Evolutionary conservation across 2,797 vertebrate species (phyloP), one percentile per base, ranked within the genome.

Genomic region (Acropternis orthonyx): DNA sequence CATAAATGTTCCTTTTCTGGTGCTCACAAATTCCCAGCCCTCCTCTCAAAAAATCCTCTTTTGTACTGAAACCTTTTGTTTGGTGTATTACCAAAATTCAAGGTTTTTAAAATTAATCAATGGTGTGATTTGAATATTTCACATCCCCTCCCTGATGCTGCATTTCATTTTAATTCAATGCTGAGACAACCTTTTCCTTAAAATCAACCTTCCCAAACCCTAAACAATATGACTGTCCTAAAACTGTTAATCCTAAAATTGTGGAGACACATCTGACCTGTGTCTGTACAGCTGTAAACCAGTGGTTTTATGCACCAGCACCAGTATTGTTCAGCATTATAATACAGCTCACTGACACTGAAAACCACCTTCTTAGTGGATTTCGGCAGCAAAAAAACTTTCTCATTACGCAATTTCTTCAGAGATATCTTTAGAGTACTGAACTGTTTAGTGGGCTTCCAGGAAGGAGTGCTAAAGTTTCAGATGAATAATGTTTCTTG

Each of bases 381-480:
- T 79, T 93, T 82, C 77, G 76, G 63, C 67, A 91, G 77, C 41
- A 79, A 46, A 52, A 67, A 86, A 90, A 87, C 76, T 92, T 92
- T 95, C 85, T 95, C 80, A 79, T 86, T 74, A 92, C 59, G 27
- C 71, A 68, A n/a, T 63, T 93, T 81, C 77, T 68, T 76, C 51
- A 24, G 22, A 49, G 63, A 43, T 56, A 75, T 68, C 92, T 93
- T 83, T 36, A 94, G n/a, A 85, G 56, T 46, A 91, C 85, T 56
- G 71, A 86, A 87, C 30, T 58, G 80, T 83, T 74, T 58, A 76
- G 87, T 46, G 77, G 37, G 43, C 85, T 95, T 96, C 94, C 19
- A 8, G 93, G 95, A 96, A 91, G 36, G 17, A 89, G 46, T n/a
- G 68, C 59, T 90, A 20, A 95, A 87, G 34, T 90, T 93, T 63